Evolutionary conservation across 2,888 invertebrate genomes (phyloP).

Genomic region (Pasiphila rectangulata): DNA sequence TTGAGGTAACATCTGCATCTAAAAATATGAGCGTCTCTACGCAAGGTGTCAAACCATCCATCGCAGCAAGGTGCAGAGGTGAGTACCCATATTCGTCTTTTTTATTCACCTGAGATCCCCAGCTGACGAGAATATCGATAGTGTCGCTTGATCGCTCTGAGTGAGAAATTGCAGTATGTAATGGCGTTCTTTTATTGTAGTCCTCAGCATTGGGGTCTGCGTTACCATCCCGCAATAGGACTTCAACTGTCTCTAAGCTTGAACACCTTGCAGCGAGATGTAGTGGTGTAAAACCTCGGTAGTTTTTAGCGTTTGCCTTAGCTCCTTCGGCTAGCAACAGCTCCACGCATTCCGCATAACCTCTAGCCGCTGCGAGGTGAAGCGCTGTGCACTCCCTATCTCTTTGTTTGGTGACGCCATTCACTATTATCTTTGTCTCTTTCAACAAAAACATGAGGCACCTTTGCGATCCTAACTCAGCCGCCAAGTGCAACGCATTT

Average conservation of each 20-base stretch:
- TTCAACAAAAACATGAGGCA: conserved; percentile 88
- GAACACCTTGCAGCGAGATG: conserved; percentile 92
- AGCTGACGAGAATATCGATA: conserved; percentile 87
- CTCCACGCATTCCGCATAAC: conserved; percentile 90
- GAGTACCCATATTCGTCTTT: conserved; percentile 93
- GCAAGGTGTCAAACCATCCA: conserved; percentile 91
- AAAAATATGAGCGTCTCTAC: conserved; percentile 91
- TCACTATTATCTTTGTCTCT: conserved; percentile 86
- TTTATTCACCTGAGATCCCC: conserved; percentile 90
- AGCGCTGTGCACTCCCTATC: conserved; percentile 89
- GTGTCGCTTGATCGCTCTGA: conserved; percentile 89
- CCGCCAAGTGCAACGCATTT: conserved; percentile 89
- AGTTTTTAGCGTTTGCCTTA: conserved; percentile 86
- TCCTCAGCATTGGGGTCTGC: conserved; percentile 90
- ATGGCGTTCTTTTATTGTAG: conserved; percentile 88
- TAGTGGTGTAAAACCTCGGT: conserved; percentile 91
- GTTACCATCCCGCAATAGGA: conserved; percentile 86
- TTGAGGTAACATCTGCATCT: conserved; percentile 92
- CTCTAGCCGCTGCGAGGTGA: conserved; percentile 93
- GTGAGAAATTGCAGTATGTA: conserved; percentile 90
- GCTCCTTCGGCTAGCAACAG: conserved; percentile 88
- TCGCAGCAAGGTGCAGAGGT: conserved; percentile 90
- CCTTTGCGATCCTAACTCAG: conserved; percentile 87
- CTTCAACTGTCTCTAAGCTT: conserved; percentile 89
- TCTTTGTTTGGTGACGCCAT: conserved; percentile 84